Evolutionary conservation across 1,140 invertebrate genomes (phyloP).

Genomic region (Rhyzopertha dominica): DNA sequence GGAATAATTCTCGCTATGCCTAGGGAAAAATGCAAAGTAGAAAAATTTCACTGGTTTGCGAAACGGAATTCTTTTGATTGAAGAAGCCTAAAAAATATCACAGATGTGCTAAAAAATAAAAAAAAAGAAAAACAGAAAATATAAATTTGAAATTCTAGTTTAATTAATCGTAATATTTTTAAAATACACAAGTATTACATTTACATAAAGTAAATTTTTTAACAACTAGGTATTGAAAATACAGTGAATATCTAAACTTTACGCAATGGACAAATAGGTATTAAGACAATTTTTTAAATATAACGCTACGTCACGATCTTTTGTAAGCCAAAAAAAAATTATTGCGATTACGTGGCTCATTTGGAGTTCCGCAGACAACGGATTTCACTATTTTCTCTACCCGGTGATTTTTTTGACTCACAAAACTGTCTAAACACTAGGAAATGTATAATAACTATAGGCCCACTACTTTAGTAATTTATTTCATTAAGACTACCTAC

Average conservation of each 20-base stretch:
- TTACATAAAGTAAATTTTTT: slow-evolving; percentile 20
- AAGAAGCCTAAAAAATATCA: not conserved
- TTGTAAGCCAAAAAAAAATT: slow-evolving; percentile 24
- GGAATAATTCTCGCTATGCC: not conserved
- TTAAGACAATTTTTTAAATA: slow-evolving; percentile 21
- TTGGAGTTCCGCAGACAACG: slow-evolving; percentile 3
- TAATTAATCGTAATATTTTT: no score
- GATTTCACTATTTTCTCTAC: not conserved
- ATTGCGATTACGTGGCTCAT: not conserved
- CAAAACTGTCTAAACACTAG: slow-evolving; percentile 24
- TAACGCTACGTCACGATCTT: slow-evolving; percentile 15
- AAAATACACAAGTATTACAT: slow-evolving; percentile 30
- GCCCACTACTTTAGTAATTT: slow-evolving; percentile 34
- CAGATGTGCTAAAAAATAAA: not conserved
- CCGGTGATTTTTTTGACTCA: slow-evolving; percentile 24
- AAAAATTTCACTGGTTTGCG: not conserved
- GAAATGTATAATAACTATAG: slow-evolving; percentile 31
- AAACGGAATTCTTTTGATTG: not conserved
- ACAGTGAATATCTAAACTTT: slow-evolving; percentile 32
- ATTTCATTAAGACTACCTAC: slow-evolving; percentile 30
- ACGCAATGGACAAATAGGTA: slow-evolving; percentile 34
- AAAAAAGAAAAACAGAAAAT: slow-evolving; percentile 19
- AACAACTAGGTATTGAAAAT: slow-evolving; percentile 22
- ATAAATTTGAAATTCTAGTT: slow-evolving; percentile 27
- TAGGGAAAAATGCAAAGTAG: not conserved